phyloP scores from a whole-genome alignment of 2,888 invertebrate genomes.

The Fragum whitleyi region DNA sequence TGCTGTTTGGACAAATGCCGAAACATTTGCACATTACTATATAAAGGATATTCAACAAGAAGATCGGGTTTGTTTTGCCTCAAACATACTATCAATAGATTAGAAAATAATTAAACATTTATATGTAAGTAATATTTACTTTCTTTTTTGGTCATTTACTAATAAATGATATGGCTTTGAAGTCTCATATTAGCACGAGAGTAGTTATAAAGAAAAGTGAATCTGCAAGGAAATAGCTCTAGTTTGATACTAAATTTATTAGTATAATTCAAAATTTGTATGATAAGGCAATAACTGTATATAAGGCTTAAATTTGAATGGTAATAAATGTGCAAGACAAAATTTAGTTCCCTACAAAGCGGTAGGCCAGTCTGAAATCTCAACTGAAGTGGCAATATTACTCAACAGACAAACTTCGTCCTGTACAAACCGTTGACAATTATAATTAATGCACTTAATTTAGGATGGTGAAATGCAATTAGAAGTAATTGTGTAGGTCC shows the following conservation, averaged over 20 bases:
- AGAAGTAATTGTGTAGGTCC: slow-evolving; percentile 22
- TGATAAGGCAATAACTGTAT: no score
- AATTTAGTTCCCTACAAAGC: background rate
- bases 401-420: slow-evolving; percentile 25
- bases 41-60: slow-evolving; percentile 2
- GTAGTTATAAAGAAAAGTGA: no score
- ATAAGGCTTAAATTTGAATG: no score
- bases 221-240: no score
- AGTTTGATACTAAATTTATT: no score
- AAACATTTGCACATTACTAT: slow-evolving; percentile 17
- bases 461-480: slow-evolving; percentile 21
- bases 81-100: background rate
- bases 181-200: no score
- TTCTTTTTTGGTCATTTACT: no score
- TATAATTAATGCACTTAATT: slow-evolving; percentile 30
- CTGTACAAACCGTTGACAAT: slow-evolving; percentile 27
- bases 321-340: background rate
- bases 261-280: no score
- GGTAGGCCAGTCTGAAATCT: background rate
- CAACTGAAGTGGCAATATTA: slow-evolving; percentile 19
- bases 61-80: background rate
- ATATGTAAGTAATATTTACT: no score
- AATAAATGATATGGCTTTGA: no score
- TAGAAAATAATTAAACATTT: no score
- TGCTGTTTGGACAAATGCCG: slow-evolving; percentile 26